Conservation (phyloP, 2,113 vertebrate species). For the Coreoperca whiteheadi region DNA sequence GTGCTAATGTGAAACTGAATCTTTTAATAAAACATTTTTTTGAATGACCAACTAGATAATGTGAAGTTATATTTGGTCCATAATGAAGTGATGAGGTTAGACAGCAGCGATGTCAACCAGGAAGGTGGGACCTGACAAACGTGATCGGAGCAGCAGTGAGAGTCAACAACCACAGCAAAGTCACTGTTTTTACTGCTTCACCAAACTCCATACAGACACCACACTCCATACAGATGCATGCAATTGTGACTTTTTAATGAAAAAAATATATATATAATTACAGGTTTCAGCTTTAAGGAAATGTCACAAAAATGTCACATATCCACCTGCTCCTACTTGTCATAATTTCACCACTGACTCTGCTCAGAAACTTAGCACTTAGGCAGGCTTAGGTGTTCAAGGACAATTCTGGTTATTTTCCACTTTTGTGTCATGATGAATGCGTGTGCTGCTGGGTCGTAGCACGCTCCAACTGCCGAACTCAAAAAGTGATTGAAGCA, state of each 20-base stretch:
- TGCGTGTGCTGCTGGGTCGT: constrained; percentile 4
- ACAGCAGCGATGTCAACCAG: constrained; percentile 18
- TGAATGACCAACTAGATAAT: not conserved
- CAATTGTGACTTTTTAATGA: not conserved
- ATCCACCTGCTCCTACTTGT: constrained; percentile 7
- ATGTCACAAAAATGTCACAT: constrained; percentile 31
- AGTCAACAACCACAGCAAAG: not conserved
- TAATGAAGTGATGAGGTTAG: constrained; percentile 13
- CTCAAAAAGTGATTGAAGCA: constrained; percentile 30
- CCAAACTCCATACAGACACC: not conserved
- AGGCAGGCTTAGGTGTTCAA: not conserved
- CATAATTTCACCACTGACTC: not conserved
- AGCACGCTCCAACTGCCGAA: not conserved
- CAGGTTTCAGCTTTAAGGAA: constrained; percentile 8
- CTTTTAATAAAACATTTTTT: not conserved
- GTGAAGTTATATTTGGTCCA: not conserved
- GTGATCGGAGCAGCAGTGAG: not conserved
- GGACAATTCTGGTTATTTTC: constrained; percentile 37
- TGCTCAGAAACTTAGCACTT: constrained; percentile 25
- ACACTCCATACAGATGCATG: not conserved
- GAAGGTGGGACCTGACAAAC: constrained; percentile 1
- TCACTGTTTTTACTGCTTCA: not conserved
- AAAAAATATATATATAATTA: not conserved
- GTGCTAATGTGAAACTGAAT: not conserved
- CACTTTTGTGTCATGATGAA: constrained; percentile 20